Evolutionary conservation across 2,888 invertebrate genomes (phyloP).

Genomic region (Galerucella nymphaeae): DNA sequence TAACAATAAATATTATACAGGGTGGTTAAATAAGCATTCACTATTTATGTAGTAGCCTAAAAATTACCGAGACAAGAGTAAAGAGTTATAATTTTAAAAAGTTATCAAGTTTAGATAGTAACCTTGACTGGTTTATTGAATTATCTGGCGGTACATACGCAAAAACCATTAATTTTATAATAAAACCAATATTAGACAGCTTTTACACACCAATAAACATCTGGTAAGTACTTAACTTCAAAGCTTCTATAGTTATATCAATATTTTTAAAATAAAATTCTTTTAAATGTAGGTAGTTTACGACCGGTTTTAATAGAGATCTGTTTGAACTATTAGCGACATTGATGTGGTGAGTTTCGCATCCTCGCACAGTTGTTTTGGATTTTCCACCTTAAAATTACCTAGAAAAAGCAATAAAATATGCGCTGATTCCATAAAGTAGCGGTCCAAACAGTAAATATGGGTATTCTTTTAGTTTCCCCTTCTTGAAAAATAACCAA

Average conservation of each 20-base stretch:
- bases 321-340: not conserved
- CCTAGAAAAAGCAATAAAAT: too few species aligned
- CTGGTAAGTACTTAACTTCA: not conserved
- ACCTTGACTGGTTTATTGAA: not conserved
- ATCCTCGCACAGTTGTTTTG: too few species aligned
- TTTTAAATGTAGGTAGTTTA: not conserved
- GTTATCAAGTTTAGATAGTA: not conserved
- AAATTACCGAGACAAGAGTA: too few species aligned
- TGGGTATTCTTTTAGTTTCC: too few species aligned
- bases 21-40: not conserved
- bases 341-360: not conserved
- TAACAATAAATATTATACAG: not conserved
- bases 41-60: too few species aligned
- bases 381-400: too few species aligned
- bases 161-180: not conserved
- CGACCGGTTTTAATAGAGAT: not conserved
- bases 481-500: too few species aligned
- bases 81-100: not conserved
- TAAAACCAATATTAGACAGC: constrained; percentile 1
- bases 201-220: constrained; percentile 2
- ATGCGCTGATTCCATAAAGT: too few species aligned
- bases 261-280: constrained; percentile 1
- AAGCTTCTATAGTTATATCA: not conserved
- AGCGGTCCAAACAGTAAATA: too few species aligned
- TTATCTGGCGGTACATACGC: not conserved